phyloP scores from a whole-genome alignment of 2,113 vertebrate species.

The Nycticorax nycticorax region DNA sequence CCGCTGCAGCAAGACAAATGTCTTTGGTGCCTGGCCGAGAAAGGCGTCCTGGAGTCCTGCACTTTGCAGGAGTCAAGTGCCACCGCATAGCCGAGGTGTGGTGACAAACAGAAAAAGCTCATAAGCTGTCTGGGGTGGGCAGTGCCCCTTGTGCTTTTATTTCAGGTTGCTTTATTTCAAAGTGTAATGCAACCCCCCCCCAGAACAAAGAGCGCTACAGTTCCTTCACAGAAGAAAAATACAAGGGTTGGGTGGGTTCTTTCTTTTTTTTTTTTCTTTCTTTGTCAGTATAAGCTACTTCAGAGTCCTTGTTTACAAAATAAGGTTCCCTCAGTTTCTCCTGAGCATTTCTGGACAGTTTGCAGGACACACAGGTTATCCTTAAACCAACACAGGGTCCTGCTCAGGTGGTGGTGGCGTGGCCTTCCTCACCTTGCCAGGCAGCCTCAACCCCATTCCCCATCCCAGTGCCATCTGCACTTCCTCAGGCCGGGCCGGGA shows the following conservation, averaged over 20 bases:
- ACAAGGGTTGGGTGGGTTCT: neutral
- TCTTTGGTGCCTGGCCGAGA: too few species aligned
- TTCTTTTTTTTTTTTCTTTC: too few species aligned
- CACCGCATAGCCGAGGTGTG: accelerated
- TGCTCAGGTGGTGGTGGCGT: neutral
- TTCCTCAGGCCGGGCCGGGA: neutral
- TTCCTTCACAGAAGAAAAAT: conserved; percentile 74
- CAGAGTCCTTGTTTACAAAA: neutral
- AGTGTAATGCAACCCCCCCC: neutral
- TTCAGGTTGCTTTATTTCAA: conserved; percentile 14
- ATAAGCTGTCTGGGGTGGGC: neutral
- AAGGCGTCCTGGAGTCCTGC: too few species aligned
- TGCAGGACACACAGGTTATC: neutral
- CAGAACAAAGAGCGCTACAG: neutral
- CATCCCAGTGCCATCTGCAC: too few species aligned
- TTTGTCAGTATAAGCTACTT: neutral
- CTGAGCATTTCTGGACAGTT: neutral
- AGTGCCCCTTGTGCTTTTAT: neutral
- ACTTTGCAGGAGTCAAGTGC: too few species aligned
- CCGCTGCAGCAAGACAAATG: too few species aligned
- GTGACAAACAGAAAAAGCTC: neutral
- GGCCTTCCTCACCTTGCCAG: neutral
- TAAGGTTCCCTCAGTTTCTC: neutral
- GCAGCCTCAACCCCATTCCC: accelerated
- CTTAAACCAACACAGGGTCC: neutral